A percentile compares a stretch with the other conserved stretches of the same genome.
phyloP scores from a whole-genome alignment of 2,797 vertebrate species.

The Galago senegalensis region DNA sequence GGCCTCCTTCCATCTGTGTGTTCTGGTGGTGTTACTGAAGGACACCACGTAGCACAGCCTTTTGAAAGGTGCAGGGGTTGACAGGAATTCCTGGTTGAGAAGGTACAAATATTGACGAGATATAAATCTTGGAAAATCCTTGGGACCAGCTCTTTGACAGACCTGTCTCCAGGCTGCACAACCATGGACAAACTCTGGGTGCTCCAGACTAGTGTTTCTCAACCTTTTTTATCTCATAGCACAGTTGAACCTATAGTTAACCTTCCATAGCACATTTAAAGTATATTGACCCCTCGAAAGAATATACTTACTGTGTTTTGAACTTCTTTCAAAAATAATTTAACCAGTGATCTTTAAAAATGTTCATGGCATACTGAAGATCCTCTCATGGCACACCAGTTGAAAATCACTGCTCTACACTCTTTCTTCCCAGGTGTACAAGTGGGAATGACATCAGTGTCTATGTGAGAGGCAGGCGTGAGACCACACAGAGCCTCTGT shows the following conservation, averaged over 20 bases:
- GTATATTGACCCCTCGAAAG: too few species aligned
- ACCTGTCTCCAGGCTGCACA: not conserved
- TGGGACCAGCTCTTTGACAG: not conserved
- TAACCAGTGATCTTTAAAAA: too few species aligned
- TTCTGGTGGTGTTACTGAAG: not conserved
- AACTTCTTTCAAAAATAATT: too few species aligned
- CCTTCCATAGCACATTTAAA: too few species aligned
- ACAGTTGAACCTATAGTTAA: too few species aligned
- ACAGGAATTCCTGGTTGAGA: not conserved
- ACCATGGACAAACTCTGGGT: fast-evolving
- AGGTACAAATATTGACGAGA: not conserved
- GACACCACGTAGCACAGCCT: not conserved
- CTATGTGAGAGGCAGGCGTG: not conserved
- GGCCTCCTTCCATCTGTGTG: not conserved
- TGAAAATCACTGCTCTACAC: not conserved
- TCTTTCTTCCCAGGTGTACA: not conserved
- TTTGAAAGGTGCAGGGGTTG: not conserved
- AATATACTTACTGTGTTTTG: too few species aligned
- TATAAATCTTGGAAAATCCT: not conserved
- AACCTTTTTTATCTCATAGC: too few species aligned
- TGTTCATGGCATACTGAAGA: too few species aligned
- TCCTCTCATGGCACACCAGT: too few species aligned
- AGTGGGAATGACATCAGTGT: not conserved
- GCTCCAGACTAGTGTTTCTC: too few species aligned
- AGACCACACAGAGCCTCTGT: not conserved